Percentiles rank a stretch among this genome's conserved stretches.
Evolutionary conservation across 92 coral and sea anemone species (phyloP).

Genomic region (Anthopleura xanthogrammica): DNA sequence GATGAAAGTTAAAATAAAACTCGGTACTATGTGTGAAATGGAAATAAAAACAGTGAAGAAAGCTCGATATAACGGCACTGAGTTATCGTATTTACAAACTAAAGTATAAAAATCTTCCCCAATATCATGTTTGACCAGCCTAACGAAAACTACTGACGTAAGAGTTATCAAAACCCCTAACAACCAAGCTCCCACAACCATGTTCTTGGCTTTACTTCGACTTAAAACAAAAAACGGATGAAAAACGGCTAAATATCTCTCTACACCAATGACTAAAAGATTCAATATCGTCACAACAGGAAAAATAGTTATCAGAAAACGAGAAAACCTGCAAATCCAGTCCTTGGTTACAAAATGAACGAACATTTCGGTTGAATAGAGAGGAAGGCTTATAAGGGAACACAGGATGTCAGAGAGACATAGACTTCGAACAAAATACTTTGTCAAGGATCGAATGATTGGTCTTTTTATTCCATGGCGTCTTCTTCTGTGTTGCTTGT

Average conservation of each 20-base stretch:
- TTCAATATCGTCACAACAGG: not conserved
- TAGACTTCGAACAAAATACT: conserved; percentile 11
- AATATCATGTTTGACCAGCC: conserved; percentile 14
- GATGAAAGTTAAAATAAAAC: not conserved
- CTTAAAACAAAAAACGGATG: no score
- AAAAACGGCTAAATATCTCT: no score
- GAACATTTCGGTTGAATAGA: conserved; percentile 11
- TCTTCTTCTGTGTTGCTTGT: not conserved
- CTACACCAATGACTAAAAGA: no score
- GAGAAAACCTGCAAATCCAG: not conserved
- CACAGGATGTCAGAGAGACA: conserved; percentile 20
- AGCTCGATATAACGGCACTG: no score
- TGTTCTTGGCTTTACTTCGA: not conserved
- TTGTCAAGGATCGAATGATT: not conserved
- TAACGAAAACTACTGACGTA: not conserved
- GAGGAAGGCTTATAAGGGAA: conserved; percentile 12
- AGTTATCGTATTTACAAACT: no score
- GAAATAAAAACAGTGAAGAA: no score
- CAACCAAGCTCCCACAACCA: conserved; percentile 21
- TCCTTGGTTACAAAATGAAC: conserved; percentile 22
- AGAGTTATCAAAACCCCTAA: not conserved
- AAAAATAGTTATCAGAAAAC: not conserved
- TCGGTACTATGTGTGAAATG: no score
- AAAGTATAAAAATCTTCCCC: not conserved
- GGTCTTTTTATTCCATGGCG: not conserved